Conservation (phyloP, 2,113 vertebrate species). For the Pollachius pollachius region DNA sequence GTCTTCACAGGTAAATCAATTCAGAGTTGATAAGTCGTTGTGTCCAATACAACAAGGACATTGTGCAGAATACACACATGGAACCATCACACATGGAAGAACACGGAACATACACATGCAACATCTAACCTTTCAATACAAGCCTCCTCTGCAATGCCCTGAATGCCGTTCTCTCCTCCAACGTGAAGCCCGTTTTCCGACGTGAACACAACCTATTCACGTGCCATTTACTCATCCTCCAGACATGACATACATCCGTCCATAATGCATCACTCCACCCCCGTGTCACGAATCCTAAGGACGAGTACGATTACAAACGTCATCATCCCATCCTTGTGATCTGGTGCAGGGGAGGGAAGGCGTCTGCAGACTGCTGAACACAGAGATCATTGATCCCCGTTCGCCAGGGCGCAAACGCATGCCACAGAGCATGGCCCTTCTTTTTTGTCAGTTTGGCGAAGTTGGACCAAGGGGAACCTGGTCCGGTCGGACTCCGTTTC, state of each 20-base stretch:
- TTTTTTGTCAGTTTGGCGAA: slow-evolving; percentile 1
- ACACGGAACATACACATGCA: no score
- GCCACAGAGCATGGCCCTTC: not conserved
- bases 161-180: slow-evolving; percentile 6
- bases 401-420: not conserved
- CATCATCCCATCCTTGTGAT: slow-evolving; percentile 21
- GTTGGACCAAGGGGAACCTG: no score
- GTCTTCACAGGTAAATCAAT: no score
- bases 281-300: not conserved
- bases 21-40: no score
- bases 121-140: no score
- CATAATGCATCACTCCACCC: slow-evolving; percentile 26
- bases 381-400: slow-evolving; percentile 21
- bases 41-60: no score
- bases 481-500: no score
- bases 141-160: no score
- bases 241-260: slow-evolving; percentile 23
- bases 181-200: slow-evolving; percentile 9
- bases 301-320: slow-evolving; percentile 15
- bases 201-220: not conserved
- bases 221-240: slow-evolving; percentile 13
- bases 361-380: slow-evolving; percentile 2
- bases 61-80: no score
- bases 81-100: no score
- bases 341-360: not conserved